phyloP scores from a whole-genome alignment of 2,113 vertebrate genomes.

The Mustela lutreola region DNA sequence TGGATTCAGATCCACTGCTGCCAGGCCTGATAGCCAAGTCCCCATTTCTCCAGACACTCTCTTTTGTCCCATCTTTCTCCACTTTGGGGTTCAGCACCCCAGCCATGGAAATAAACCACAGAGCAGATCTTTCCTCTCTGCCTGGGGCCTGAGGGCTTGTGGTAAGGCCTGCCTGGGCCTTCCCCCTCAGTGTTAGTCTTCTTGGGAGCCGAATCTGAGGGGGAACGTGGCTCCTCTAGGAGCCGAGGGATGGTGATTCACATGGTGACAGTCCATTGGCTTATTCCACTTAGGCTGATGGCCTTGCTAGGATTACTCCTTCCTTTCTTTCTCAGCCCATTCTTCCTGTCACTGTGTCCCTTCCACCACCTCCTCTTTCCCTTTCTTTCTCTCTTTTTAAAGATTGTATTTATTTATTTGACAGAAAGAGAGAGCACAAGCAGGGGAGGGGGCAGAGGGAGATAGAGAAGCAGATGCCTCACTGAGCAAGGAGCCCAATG shows the following conservation, averaged over 20 bases:
- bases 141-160: no score
- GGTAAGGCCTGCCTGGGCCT: background rate
- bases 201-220: background rate
- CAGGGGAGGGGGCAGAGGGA: no score
- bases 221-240: background rate
- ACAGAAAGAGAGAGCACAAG: no score
- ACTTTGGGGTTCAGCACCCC: background rate
- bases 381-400: background rate
- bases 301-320: background rate
- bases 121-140: background rate
- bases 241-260: accelerated
- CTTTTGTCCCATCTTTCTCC: background rate
- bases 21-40: background rate
- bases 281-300: background rate
- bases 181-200: background rate
- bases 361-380: no score
- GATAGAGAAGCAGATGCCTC: no score
- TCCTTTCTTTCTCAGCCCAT: background rate
- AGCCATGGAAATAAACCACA: background rate
- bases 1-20: background rate
- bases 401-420: no score
- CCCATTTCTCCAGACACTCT: background rate
- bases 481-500: no score
- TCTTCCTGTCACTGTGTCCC: background rate
- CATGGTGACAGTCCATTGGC: background rate